Conservation (phyloP, 2,888 invertebrate genomes). For the Alcis repandata region DNA sequence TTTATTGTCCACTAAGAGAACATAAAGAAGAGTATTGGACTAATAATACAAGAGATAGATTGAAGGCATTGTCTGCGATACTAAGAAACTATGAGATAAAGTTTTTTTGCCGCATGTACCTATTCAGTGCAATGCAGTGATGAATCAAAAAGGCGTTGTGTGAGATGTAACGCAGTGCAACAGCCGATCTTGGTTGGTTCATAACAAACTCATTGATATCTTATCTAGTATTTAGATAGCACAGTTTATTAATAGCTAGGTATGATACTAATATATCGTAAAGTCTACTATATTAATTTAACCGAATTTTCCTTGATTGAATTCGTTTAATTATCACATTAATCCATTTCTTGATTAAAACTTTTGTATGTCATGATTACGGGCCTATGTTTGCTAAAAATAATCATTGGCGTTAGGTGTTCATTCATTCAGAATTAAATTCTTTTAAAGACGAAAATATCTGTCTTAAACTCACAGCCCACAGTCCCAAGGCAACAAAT, state of each 20-base stretch:
- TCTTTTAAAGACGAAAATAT: not conserved
- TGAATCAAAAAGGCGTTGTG: slow-evolving; percentile 12
- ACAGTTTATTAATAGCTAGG: too few species aligned
- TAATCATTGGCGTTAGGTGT: not conserved
- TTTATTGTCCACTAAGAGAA: too few species aligned
- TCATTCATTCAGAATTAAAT: not conserved
- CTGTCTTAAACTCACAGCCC: slow-evolving; percentile 3
- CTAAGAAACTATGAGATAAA: too few species aligned
- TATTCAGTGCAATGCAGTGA: slow-evolving; percentile 14
- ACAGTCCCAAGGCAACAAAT: slow-evolving; percentile 14
- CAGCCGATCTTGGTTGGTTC: not conserved
- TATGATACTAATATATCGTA: too few species aligned
- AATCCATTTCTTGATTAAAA: too few species aligned
- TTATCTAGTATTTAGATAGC: too few species aligned
- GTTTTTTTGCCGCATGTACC: not conserved
- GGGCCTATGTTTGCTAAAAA: too few species aligned
- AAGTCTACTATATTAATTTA: too few species aligned
- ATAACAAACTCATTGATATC: not conserved
- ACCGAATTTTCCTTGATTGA: too few species aligned
- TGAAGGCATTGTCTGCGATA: too few species aligned
- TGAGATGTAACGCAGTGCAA: not conserved
- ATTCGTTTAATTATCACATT: not conserved
- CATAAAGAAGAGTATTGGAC: too few species aligned
- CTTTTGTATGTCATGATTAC: not conserved
- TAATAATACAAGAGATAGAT: too few species aligned